These are phyloP conservation scores for Anisognathus igniventris DNA, from an alignment of 2,797 vertebrate species.

Conservation along the genomic window DNA sequence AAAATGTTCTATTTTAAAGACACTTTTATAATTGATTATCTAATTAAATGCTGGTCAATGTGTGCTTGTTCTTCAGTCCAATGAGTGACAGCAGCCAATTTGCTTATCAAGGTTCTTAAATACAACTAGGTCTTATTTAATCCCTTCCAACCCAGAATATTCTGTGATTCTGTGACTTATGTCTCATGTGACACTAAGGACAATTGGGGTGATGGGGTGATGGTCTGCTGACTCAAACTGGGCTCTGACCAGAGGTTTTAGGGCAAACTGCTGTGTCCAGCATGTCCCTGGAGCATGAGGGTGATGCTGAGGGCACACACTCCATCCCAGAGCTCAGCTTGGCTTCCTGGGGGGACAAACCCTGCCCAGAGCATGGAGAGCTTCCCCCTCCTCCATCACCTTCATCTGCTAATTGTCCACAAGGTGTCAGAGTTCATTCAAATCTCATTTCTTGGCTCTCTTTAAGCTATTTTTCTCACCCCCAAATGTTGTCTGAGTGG, in stretches of 20 bases:
- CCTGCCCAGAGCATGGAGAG: background rate
- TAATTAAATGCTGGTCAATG: background rate
- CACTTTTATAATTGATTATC: background rate
- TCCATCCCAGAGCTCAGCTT: background rate
- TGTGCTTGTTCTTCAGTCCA: background rate
- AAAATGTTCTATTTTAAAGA: background rate
- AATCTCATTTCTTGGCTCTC: background rate
- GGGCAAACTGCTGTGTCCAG: fast-evolving
- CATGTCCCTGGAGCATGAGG: fast-evolving
- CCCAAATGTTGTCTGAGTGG: background rate
- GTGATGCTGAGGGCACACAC: background rate
- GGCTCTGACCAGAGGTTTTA: background rate
- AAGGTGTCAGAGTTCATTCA: conserved; percentile 56
- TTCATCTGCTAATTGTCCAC: conserved; percentile 46
- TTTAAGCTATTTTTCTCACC: background rate
- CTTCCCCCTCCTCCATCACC: background rate
- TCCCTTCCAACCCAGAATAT: background rate
- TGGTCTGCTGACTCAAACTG: background rate
- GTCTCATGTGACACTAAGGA: background rate
- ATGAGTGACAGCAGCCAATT: background rate
- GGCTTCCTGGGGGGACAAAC: background rate
- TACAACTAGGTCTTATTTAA: background rate
- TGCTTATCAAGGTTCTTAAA: background rate
- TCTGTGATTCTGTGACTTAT: background rate
- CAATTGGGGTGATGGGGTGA: background rate